Evolutionary conservation across 2,113 vertebrate species (phyloP), one percentile per base, ranked within the genome.

Genomic region (Butastur rufipennis): DNA sequence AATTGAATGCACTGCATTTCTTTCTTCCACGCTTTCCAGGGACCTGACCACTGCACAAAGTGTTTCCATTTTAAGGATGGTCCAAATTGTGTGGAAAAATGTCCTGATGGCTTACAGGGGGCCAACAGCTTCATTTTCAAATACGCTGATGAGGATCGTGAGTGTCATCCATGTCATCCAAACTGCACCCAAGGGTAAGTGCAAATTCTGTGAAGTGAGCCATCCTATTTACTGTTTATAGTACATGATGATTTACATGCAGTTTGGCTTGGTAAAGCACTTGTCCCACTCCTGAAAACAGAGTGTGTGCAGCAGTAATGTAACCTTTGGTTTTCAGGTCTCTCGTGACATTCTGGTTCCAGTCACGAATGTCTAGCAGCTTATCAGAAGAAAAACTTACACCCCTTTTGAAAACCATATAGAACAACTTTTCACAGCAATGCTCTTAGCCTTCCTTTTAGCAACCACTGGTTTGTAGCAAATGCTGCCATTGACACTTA

Each of bases 81-180:
- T 19, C 99, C 99, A 22, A 99, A 99, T 34, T 99, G 99, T 71
- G 99, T 99, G 96, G 99, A 99, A 88, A 99, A 99, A 88, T 99
- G 99, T 81, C 99, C 99, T 8, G 99, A 99, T 38, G 99, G 99
- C 40, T 96, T 99, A 59, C 99, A 99, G 94, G 99, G 99, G 4
- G 98, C 99, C 78, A 99, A 98, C 97, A 99, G 99, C 95, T 99
- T 99, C 97, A 99, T 99, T 96, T 99, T 99, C 98, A 99, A 99
- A 96, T 99, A 99, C 0, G 99, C 99, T 1, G 99, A 99, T 94
- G 99, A 98, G 95, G 99, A 99, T 93, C 99, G 98, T 40, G 99
- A 99, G 95, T 99, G 99, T 86, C 99, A 99, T 26, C 99, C 99
- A 0, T 99, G 99, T 95, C 99, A 99, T 42, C 98, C 98, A 32